Percentiles rank a stretch among this genome's conserved stretches.
These are phyloP conservation scores for Adrianichthys oophorus DNA, from an alignment of 2,797 vertebrate species.

Conservation along the genomic window DNA sequence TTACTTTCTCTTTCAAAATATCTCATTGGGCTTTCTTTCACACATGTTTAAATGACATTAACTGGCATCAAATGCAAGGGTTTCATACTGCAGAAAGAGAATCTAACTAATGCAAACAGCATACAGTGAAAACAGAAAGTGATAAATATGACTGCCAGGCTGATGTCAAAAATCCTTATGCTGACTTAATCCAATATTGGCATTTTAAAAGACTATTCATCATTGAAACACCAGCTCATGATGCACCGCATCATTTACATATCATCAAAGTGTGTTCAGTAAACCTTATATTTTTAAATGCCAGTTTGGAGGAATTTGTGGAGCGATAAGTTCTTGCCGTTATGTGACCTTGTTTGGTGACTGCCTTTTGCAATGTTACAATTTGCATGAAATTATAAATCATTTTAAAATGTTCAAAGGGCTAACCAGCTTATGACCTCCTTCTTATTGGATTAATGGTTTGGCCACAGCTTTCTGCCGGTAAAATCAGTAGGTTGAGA, in stretches of 20 bases:
- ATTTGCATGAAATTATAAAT: no score
- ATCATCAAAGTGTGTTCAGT: constrained; percentile 64
- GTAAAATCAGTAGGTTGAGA: no score
- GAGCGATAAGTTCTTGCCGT: constrained; percentile 4
- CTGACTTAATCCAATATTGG: constrained; percentile 69
- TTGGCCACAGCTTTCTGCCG: no score
- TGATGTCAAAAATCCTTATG: constrained; percentile 55
- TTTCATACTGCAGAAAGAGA: constrained; percentile 51
- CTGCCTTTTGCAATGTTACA: not conserved
- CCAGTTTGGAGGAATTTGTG: constrained; percentile 46
- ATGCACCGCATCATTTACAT: constrained; percentile 53
- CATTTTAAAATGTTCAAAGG: no score
- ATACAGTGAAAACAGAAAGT: constrained; percentile 30
- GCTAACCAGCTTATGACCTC: no score
- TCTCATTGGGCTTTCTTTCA: constrained; percentile 43
- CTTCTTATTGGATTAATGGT: no score
- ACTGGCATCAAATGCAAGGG: constrained; percentile 71
- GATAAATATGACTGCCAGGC: constrained; percentile 53
- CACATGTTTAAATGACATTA: constrained; percentile 63
- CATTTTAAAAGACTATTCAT: constrained; percentile 68
- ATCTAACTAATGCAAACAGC: constrained; percentile 71
- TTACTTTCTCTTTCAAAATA: constrained; percentile 45
- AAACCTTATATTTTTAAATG: constrained; percentile 60
- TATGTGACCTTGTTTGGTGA: constrained; percentile 20
- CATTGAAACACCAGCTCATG: constrained; percentile 64